phyloP scores from a whole-genome alignment of 30 jellyfish, hydroid and myxozoan genomes.

The Turritopsis dohrnii region DNA sequence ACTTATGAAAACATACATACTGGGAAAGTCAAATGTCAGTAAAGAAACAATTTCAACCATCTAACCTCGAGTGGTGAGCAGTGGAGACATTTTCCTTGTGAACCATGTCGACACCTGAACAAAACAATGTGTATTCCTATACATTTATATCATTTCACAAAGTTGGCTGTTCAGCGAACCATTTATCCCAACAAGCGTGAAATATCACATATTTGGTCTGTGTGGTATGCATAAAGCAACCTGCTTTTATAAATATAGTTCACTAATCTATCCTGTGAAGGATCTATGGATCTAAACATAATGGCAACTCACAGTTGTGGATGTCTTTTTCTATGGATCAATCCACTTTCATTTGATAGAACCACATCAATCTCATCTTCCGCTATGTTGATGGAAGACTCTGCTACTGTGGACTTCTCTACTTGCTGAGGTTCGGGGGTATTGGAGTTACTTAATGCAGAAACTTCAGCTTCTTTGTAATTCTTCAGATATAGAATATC shows the following conservation, averaged over 20 bases:
- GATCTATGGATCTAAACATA: too few species aligned
- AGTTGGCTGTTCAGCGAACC: too few species aligned
- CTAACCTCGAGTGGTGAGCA: slow-evolving; percentile 93
- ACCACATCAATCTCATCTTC: slow-evolving; percentile 89
- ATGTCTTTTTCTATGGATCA: slow-evolving; percentile 62
- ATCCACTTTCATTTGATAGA: slow-evolving; percentile 71
- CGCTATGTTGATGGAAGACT: slow-evolving; percentile 33
- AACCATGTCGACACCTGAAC: slow-evolving; percentile 84
- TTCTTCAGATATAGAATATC: slow-evolving; percentile 70
- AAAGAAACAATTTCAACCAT: not conserved
- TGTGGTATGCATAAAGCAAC: too few species aligned
- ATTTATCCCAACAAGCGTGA: too few species aligned
- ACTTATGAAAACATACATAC: not conserved
- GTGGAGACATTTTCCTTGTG: slow-evolving; percentile 85
- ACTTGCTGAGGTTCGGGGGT: not conserved
- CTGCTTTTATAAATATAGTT: too few species aligned
- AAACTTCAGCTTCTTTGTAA: slow-evolving; percentile 1
- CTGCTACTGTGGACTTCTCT: not conserved
- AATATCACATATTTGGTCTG: too few species aligned
- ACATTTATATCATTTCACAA: too few species aligned
- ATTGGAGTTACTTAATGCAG: not conserved
- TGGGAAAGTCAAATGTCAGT: not conserved
- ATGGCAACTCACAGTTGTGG: slow-evolving; percentile 88
- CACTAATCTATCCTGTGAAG: too few species aligned
- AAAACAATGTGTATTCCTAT: not conserved